Evolutionary conservation across 2,113 vertebrate genomes (phyloP), one percentile per base, ranked within the genome.

Genomic region (Nothocercus nigrocapillus): DNA sequence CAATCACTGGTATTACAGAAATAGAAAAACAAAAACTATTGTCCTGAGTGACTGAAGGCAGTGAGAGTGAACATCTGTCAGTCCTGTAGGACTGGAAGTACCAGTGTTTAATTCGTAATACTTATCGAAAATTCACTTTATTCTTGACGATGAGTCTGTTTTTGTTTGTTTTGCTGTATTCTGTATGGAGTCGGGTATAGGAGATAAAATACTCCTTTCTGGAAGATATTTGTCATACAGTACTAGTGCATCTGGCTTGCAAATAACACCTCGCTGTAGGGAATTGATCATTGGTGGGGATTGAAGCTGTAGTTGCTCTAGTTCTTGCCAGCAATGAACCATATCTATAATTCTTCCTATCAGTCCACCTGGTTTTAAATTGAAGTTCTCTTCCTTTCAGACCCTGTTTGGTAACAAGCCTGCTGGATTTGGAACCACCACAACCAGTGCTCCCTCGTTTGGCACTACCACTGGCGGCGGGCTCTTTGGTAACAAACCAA

Each of bases 331-430:
- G 3, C 32, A 5, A 17, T 7, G 19, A 19, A 38, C 10, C 21
- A 3, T 25, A 1, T 0, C 0, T 14, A 6, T 4, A 7, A 0
- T 13, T 68, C 2, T 4, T 66, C 13, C 0, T 16, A 0, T 56
- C 38, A 9, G 7, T 45, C 21, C 76, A 2, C 81, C 77, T 63
- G 22, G 38, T 78, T 76, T 77, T 38, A 36, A 13, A 58, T 7
- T 20, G 1, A 11, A 92, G 8, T 82, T 94, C 27, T 82, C 69
- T 67, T 93, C 80, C 32, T 97, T 98, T 64, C 98, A 98, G 98
- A 99, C 98, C 88, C 96, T 99, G 87, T 99, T 99, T 92, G 99
- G 99, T 34, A 99, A 98, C 96, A 99, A 99, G 92, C 97, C 99
- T 7, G 96, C 98, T 11, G 98, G 98, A 42, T 99, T 99, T 76